Conservation (phyloP, 2,797 vertebrate species). For the Enteromius mattozi region DNA sequence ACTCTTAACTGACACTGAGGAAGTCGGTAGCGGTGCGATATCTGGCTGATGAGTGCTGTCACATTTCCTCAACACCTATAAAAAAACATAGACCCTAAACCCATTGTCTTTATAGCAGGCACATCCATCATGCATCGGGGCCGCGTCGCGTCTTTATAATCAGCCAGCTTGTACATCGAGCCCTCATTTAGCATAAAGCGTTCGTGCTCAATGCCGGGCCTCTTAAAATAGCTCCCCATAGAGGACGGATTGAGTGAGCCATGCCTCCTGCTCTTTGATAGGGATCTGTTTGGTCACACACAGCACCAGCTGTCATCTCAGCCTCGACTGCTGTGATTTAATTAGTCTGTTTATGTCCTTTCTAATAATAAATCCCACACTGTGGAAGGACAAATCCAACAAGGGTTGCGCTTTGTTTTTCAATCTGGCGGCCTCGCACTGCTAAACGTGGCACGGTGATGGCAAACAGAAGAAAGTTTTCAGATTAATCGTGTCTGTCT, state of each 20-base stretch:
- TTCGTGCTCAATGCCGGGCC: conserved; percentile 45
- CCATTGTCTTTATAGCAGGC: conserved; percentile 34
- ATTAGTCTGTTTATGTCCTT: conserved; percentile 99
- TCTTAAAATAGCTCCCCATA: conserved; percentile 84
- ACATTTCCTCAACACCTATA: conserved; percentile 42
- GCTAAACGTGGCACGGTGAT: conserved; percentile 90
- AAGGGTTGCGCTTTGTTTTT: conserved; percentile 78
- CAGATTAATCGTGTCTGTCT: neutral
- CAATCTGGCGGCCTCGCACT: conserved; percentile 81
- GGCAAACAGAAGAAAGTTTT: conserved; percentile 28
- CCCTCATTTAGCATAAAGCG: conserved; percentile 56
- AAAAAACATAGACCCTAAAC: conserved; percentile 35
- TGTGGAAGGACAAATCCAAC: conserved; percentile 97
- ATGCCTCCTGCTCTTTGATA: conserved; percentile 94
- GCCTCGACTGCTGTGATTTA: conserved; percentile 99
- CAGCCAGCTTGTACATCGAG: conserved; percentile 50
- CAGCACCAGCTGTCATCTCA: conserved; percentile 99
- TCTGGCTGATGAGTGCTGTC: conserved; percentile 46
- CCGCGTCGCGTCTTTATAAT: conserved; percentile 33
- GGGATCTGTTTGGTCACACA: conserved; percentile 98
- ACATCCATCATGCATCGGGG: conserved; percentile 35
- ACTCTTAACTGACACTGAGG: conserved; percentile 44
- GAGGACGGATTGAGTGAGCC: conserved; percentile 86
- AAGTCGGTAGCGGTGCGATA: conserved; percentile 38
- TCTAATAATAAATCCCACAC: conserved; percentile 99